Percentiles rank a stretch among this genome's conserved stretches.
phyloP scores from a whole-genome alignment of 1,140 invertebrate species.

The Drosophila seguyi region DNA sequence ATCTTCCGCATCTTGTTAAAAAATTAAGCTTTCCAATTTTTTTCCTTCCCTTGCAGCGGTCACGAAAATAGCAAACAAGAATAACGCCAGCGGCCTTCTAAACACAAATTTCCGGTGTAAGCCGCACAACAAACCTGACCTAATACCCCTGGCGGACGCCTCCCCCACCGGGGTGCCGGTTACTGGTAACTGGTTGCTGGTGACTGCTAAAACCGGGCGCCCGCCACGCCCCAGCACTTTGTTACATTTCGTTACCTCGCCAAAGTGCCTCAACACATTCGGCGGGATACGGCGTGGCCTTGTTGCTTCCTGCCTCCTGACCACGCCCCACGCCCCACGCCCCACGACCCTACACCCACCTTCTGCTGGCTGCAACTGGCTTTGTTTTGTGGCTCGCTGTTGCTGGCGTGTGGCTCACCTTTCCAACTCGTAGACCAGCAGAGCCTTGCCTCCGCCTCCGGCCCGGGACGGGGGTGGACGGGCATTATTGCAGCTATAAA shows the following conservation, averaged over 20 bases:
- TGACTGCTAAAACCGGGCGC: conserved; percentile 16
- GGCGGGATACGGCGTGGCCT: conserved; percentile 53
- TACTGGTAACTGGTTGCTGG: conserved; percentile 11
- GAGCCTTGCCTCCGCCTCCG: neutral
- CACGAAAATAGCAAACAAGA: conserved; percentile 22
- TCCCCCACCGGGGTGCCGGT: conserved; percentile 2
- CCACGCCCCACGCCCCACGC: conserved; percentile 1
- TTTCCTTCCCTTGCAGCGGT: conserved; percentile 6
- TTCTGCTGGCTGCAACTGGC: conserved; percentile 53
- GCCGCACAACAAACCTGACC: conserved; percentile 77
- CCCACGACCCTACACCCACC: neutral
- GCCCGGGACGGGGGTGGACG: conserved; percentile 6
- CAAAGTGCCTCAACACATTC: conserved; percentile 81
- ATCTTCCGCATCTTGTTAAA: conserved; percentile 37
- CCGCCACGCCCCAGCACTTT: conserved; percentile 57
- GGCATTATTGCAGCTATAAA: conserved; percentile 82
- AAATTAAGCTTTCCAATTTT: conserved; percentile 19
- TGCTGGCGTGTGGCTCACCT: conserved; percentile 71
- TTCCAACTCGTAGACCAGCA: conserved; percentile 23
- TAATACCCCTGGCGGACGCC: conserved; percentile 28
- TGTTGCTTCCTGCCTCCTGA: conserved; percentile 45
- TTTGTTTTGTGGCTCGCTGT: conserved; percentile 61
- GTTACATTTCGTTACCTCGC: conserved; percentile 80
- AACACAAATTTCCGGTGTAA: conserved; percentile 81
- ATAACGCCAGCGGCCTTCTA: conserved; percentile 49